Evolutionary conservation across 1,140 invertebrate genomes (phyloP), one percentile per base, ranked within the genome.

Genomic region (Calephelis nemesis): DNA sequence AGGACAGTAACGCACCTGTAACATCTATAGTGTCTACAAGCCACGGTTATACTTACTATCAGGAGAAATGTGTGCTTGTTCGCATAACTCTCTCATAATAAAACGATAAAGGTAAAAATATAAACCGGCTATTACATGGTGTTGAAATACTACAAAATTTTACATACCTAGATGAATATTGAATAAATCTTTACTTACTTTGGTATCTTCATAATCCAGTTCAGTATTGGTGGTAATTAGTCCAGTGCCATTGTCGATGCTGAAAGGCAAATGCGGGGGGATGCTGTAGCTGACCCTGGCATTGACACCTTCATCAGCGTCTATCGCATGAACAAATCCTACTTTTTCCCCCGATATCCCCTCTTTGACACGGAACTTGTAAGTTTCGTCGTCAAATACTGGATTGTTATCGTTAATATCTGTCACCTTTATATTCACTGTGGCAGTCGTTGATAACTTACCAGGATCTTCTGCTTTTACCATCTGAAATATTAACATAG

Each of bases 361-460:
- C 93, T 98, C 97, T 80, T 96, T 95, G 0, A 98, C 96, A 9
- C 94, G 89, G 84, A 98, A 98, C 19, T 94, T 92, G 77, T 98
- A 98, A 0, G 96, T 96, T 10, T 92, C 91, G 40, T 94, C 94
- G 7, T 96, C 93, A 81, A 98, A 98, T 74, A 96, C 95, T 0
- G 96, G 96, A 90, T 96, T 97, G 72, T 97, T 97, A 76, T 98
- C 97, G 78, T 98, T 98, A 48, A 97, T 97, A 79, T 98, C 97
- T 0, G 96, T 97, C 0, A 98, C 96, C 81, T 95, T 96, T 15
- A 98, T 96, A 78, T 97, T 97, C 0, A 98, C 95, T 1, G 95
- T 97, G 0, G 96, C 95, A 1, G 95, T 97, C 71, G 95, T 96
- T 0, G 95, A 95, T 40, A 98, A 86, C 48, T 96, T 96, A 11